Conservation (phyloP, 1,140 invertebrate genomes). For the Protaetia brevitarsis region DNA sequence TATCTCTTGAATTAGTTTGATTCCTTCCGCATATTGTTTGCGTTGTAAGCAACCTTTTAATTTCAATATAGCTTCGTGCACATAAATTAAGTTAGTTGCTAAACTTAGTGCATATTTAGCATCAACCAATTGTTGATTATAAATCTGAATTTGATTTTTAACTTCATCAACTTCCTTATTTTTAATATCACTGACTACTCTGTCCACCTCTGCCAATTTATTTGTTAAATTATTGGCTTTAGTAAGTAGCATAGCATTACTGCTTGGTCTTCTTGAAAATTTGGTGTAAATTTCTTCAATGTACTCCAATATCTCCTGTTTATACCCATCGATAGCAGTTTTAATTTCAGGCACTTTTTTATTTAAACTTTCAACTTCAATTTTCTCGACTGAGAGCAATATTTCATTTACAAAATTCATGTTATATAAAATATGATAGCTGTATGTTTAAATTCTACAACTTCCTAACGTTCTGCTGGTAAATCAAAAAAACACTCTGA, state of each 20-base stretch:
- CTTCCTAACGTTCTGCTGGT: no score
- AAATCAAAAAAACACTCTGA: no score
- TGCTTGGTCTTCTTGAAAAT: slow-evolving; percentile 51
- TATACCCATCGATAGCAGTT: slow-evolving; percentile 55
- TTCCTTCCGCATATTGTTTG: slow-evolving; percentile 48
- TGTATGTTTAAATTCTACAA: no score
- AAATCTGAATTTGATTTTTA: slow-evolving; percentile 54
- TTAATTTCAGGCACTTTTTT: slow-evolving; percentile 55
- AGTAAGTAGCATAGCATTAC: slow-evolving; percentile 51
- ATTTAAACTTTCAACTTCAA: slow-evolving; percentile 45
- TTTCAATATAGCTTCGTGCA: slow-evolving; percentile 53
- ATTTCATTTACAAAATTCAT: slow-evolving; percentile 40
- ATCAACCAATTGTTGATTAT: slow-evolving; percentile 54
- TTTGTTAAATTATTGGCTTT: slow-evolving; percentile 51
- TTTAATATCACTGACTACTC: slow-evolving; percentile 55
- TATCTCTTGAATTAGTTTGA: slow-evolving; percentile 27
- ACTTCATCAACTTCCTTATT: slow-evolving; percentile 57
- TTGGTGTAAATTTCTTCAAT: slow-evolving; percentile 52
- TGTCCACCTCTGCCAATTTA: slow-evolving; percentile 53
- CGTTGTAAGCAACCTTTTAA: slow-evolving; percentile 49
- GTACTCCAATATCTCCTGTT: slow-evolving; percentile 55
- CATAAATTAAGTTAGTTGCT: slow-evolving; percentile 52
- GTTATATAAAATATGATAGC: no score
- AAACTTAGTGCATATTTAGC: slow-evolving; percentile 54
- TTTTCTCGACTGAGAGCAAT: slow-evolving; percentile 37